Evolutionary conservation across 2,888 invertebrate genomes (phyloP).

Genomic region (Halictus ligatus): DNA sequence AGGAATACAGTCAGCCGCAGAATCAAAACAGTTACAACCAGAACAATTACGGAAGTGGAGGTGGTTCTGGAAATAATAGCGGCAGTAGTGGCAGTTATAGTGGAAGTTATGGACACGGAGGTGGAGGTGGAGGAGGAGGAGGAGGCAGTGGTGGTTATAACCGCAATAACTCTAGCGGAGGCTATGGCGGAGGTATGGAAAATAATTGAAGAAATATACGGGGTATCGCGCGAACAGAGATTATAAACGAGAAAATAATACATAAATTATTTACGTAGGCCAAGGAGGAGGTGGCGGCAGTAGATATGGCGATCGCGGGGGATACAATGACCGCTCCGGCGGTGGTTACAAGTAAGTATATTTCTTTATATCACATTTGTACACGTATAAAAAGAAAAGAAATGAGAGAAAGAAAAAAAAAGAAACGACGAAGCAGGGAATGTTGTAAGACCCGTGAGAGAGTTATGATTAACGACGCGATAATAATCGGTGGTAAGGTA

Average conservation of each 20-base stretch:
- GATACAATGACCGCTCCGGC: conserved; percentile 83
- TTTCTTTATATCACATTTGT: conserved; percentile 42
- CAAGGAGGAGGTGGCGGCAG: conserved; percentile 84
- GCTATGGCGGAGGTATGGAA: conserved; percentile 74
- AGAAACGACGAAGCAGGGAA: conserved; percentile 52
- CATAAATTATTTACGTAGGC: conserved; percentile 78
- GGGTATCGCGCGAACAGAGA: neutral
- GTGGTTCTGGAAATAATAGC: conserved; percentile 85
- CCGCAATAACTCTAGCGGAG: conserved; percentile 72
- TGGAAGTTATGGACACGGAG: conserved; percentile 81
- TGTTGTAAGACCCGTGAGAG: conserved; percentile 34
- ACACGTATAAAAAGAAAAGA: conserved; percentile 25
- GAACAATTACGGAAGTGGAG: conserved; percentile 77
- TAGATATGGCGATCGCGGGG: conserved; percentile 85
- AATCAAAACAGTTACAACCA: conserved; percentile 78
- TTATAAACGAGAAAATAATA: neutral
- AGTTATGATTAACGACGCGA: conserved; percentile 43
- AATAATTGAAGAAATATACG: neutral
- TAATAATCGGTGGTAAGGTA: conserved; percentile 62
- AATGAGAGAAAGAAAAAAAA: neutral
- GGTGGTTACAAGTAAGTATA: conserved; percentile 84
- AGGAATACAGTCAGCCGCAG: conserved; percentile 76
- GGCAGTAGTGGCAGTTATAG: conserved; percentile 84
- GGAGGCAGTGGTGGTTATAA: conserved; percentile 84
- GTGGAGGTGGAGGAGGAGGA: conserved; percentile 67